Conservation (phyloP, 2,113 vertebrate genomes). For the Eptesicus fuscus region DNA sequence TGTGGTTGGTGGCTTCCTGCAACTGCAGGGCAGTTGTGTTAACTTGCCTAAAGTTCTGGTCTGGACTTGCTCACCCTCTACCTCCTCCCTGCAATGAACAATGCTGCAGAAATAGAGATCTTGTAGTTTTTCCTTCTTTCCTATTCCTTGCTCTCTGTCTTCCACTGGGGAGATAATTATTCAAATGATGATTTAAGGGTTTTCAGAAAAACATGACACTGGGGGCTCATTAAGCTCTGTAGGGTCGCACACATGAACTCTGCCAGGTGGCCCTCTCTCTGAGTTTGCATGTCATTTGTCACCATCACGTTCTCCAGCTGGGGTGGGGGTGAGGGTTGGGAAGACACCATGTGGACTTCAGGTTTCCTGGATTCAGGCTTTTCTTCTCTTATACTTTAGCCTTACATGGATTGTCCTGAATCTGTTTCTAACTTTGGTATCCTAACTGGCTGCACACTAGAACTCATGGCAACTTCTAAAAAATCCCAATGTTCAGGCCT, state of each 20-base stretch:
- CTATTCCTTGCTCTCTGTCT: neutral
- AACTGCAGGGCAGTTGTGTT: neutral
- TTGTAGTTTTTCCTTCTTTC: neutral
- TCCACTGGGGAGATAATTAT: neutral
- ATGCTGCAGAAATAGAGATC: neutral
- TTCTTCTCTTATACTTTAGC: neutral
- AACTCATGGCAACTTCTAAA: neutral
- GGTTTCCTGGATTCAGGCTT: neutral
- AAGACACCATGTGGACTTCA: neutral
- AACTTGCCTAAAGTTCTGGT: neutral
- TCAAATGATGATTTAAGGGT: neutral
- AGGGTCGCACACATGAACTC: neutral
- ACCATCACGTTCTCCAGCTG: neutral
- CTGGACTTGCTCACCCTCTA: neutral
- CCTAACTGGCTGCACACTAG: neutral
- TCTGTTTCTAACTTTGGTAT: neutral
- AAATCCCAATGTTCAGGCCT: neutral
- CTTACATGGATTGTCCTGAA: neutral
- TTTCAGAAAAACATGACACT: neutral
- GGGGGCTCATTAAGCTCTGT: neutral
- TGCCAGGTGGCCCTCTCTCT: neutral
- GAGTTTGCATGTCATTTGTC: neutral
- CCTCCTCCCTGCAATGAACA: neutral
- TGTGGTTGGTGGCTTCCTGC: neutral
- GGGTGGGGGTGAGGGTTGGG: neutral